Conservation (phyloP, 2,888 invertebrate species). For the Siphlonurus alternatus region DNA sequence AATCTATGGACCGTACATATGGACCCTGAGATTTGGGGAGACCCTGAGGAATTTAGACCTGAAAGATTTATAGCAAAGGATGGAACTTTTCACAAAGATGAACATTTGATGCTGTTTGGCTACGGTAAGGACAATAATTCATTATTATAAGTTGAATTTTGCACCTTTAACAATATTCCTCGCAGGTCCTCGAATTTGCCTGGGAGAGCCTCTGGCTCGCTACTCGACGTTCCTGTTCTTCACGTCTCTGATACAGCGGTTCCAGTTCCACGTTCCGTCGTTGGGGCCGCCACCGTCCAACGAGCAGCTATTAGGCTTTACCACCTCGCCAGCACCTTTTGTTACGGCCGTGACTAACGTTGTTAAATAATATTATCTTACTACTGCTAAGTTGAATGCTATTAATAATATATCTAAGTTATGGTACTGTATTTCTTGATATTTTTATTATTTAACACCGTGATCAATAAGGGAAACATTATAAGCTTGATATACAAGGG, state of each 20-base stretch:
- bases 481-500: too few species aligned
- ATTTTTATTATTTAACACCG: too few species aligned
- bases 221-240: slow-evolving; percentile 14
- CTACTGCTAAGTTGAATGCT: too few species aligned
- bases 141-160: not conserved
- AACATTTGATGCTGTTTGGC: not conserved
- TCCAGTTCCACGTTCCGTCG: not conserved
- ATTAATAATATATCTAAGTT: too few species aligned
- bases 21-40: not conserved
- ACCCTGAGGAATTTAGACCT: not conserved
- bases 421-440: too few species aligned
- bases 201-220: slow-evolving; percentile 14
- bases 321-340: not conserved
- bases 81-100: not conserved
- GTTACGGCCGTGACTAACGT: not conserved
- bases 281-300: not conserved
- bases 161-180: too few species aligned
- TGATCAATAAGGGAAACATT: too few species aligned
- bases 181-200: slow-evolving; percentile 13
- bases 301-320: not conserved
- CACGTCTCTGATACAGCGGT: slow-evolving; percentile 8
- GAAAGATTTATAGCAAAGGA: slow-evolving; percentile 1
- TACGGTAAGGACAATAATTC: not conserved
- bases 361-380: too few species aligned
- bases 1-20: not conserved